Conservation (phyloP, 2,113 vertebrate genomes). For the Zosterops borbonicus region DNA sequence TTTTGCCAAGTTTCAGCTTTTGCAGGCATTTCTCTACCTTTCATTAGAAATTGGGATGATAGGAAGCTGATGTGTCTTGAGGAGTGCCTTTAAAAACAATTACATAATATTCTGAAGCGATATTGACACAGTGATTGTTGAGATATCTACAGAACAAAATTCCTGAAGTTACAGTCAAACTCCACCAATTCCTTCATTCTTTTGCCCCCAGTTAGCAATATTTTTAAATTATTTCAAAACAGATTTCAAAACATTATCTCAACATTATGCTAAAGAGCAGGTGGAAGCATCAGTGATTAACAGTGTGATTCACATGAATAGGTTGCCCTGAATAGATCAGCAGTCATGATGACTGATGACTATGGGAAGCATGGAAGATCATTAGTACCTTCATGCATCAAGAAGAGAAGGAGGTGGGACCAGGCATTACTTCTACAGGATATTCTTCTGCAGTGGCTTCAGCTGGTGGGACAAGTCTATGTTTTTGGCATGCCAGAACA, state of each 20-base stretch:
- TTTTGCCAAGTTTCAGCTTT: not conserved
- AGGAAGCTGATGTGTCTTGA: not conserved
- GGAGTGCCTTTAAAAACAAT: not conserved
- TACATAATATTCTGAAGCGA: not conserved
- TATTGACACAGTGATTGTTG: not conserved
- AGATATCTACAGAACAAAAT: not conserved
- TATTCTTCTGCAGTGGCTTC: not conserved
- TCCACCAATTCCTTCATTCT: not conserved
- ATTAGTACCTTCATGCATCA: not conserved
- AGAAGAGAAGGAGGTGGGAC: not conserved
- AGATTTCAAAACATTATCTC: not conserved
- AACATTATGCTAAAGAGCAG: not conserved
- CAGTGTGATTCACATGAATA: not conserved
- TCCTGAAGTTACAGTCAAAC: not conserved
- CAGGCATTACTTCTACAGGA: not conserved
- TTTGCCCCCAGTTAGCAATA: not conserved
- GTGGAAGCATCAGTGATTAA: not conserved
- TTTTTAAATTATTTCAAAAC: constrained; percentile 32
- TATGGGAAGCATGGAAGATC: not conserved
- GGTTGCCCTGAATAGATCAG: not conserved
- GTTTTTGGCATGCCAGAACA: not conserved
- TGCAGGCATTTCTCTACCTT: not conserved
- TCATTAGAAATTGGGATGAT: not conserved
- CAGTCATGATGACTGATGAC: not conserved
- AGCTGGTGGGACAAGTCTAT: not conserved